Conservation (phyloP, 2,888 invertebrate species). For the Amitus sp. region DNA sequence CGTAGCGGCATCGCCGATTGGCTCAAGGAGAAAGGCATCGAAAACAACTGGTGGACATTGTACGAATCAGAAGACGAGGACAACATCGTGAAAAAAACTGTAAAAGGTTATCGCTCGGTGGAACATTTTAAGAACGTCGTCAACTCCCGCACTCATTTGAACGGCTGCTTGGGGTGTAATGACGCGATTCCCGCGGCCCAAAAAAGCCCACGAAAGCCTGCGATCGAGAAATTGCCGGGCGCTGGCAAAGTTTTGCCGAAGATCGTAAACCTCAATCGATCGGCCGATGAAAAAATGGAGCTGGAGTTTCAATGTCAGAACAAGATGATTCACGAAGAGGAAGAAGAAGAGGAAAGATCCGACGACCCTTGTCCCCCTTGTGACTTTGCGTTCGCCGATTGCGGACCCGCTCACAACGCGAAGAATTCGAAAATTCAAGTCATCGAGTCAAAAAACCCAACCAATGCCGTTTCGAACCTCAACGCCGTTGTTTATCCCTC, state of each 20-base stretch:
- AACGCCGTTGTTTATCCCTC: no score
- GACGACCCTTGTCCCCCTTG: constrained; percentile 30
- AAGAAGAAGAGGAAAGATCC: constrained; percentile 18
- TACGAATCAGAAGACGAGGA: constrained; percentile 29
- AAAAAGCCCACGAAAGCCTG: no score
- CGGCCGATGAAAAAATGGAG: no score
- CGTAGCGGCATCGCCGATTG: constrained; percentile 56
- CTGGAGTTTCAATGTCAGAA: no score
- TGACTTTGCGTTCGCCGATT: constrained; percentile 52
- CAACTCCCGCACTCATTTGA: background rate
- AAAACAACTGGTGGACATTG: constrained; percentile 51
- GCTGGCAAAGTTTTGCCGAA: no score
- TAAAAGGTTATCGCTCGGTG: constrained; percentile 34
- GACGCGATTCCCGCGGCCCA: no score
- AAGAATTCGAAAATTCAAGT: no score
- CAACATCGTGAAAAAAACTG: constrained; percentile 29
- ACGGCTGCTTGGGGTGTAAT: no score
- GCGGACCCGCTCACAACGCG: constrained; percentile 44
- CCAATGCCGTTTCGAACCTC: no score
- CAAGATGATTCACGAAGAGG: no score
- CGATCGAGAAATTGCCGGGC: no score
- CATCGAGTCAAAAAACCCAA: background rate
- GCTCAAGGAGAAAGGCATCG: constrained; percentile 45
- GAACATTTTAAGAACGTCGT: constrained; percentile 10
- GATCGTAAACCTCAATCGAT: background rate